Evolutionary conservation across 2,888 invertebrate species (phyloP).

Genomic region (Aplocera efformata): DNA sequence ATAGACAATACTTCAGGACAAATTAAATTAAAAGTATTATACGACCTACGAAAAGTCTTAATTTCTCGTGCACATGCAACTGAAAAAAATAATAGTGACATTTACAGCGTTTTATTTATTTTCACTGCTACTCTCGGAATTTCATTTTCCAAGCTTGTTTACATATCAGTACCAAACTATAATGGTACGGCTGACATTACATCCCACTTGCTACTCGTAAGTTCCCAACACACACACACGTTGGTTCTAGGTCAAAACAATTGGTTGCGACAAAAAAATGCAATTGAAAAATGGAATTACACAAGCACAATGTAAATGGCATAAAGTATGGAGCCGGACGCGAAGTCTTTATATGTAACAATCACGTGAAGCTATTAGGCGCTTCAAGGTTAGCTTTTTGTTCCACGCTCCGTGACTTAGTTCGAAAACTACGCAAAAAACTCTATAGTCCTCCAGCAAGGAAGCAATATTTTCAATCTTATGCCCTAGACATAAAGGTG

Average conservation of each 20-base stretch:
- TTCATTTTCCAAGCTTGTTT: too few relatives aligned
- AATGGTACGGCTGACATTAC: too few relatives aligned
- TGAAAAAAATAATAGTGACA: too few relatives aligned
- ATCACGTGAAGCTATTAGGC: constrained; percentile 58
- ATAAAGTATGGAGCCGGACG: constrained; percentile 40
- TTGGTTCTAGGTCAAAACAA: constrained; percentile 6
- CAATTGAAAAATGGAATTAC: constrained; percentile 5
- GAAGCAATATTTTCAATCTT: constrained; percentile 18
- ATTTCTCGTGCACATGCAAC: too few relatives aligned
- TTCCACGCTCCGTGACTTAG: constrained; percentile 60
- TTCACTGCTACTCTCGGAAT: too few relatives aligned
- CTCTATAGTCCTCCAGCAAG: constrained; percentile 17
- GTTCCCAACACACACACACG: too few relatives aligned
- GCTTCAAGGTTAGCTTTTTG: constrained; percentile 70
- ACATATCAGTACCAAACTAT: too few relatives aligned
- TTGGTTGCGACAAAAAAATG: constrained; percentile 7
- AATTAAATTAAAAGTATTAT: too few relatives aligned
- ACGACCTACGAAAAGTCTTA: too few relatives aligned
- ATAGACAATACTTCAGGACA: too few relatives aligned
- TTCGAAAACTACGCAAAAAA: constrained; percentile 17
- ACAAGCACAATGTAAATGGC: constrained; percentile 22
- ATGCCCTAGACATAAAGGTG: constrained; percentile 7
- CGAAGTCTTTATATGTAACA: constrained; percentile 52
- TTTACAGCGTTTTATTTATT: too few relatives aligned
- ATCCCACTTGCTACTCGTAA: too few relatives aligned